phyloP scores from a whole-genome alignment of 1,140 invertebrate species.

The Belonocnema kinseyi region DNA sequence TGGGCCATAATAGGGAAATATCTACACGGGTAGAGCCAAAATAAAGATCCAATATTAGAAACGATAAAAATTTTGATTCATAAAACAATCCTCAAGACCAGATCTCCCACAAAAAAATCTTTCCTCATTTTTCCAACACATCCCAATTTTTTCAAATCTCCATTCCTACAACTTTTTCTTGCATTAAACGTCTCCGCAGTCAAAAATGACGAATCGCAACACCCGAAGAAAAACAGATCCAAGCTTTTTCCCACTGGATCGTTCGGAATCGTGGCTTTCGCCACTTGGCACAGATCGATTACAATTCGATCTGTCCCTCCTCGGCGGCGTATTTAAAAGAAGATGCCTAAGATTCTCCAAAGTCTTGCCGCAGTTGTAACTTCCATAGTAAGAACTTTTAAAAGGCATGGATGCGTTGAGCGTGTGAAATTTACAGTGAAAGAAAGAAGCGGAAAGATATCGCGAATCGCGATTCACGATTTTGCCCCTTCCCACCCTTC shows the following conservation, averaged over 20 bases:
- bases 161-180: not conserved
- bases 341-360: slow-evolving; percentile 46
- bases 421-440: slow-evolving; percentile 59
- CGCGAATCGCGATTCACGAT: not conserved
- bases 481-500: slow-evolving; percentile 39
- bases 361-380: not conserved
- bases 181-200: not conserved
- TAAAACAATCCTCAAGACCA: too few relatives aligned
- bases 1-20: too few relatives aligned
- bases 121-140: too few relatives aligned
- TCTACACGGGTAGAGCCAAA: too few relatives aligned
- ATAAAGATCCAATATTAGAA: too few relatives aligned
- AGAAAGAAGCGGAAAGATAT: slow-evolving; percentile 35
- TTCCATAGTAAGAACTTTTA: slow-evolving; percentile 46
- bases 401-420: slow-evolving; percentile 43
- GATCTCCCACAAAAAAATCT: too few relatives aligned
- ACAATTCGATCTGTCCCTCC: slow-evolving; percentile 38
- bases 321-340: slow-evolving; percentile 48
- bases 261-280: slow-evolving; percentile 6
- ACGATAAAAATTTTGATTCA: too few relatives aligned
- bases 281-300: slow-evolving; percentile 32
- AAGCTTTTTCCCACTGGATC: not conserved
- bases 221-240: not conserved
- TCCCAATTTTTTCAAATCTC: too few relatives aligned
- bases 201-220: not conserved